These are phyloP conservation scores for Scrobipalpa costella DNA, from an alignment of 2,888 invertebrate genomes.

Conservation along the genomic window DNA sequence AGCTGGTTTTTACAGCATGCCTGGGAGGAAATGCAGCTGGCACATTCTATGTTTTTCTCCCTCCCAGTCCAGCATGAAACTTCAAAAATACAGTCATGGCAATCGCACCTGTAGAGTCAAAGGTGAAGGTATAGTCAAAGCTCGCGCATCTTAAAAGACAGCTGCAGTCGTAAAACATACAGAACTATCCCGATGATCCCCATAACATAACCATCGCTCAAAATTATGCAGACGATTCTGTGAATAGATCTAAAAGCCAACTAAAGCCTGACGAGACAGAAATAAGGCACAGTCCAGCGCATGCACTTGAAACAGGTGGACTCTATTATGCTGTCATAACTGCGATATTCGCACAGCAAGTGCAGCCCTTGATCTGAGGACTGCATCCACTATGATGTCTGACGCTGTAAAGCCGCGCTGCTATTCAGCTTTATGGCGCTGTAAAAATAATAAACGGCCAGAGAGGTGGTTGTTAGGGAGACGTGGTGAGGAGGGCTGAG, in stretches of 20 bases:
- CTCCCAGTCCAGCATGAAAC: too few species aligned
- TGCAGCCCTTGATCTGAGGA: neutral
- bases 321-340: neutral
- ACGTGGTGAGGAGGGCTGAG: neutral
- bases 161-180: neutral
- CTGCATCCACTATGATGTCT: neutral
- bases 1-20: too few species aligned
- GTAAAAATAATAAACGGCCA: neutral
- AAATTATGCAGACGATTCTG: neutral
- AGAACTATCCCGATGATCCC: neutral
- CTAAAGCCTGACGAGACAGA: neutral
- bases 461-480: neutral
- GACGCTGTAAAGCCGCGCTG: conserved; percentile 1
- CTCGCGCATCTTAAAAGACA: too few species aligned
- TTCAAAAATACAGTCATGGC: too few species aligned
- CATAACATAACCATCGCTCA: neutral
- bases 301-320: too few species aligned
- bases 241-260: neutral
- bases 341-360: neutral
- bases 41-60: too few species aligned
- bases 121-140: too few species aligned
- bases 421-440: conserved; percentile 5
- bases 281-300: neutral
- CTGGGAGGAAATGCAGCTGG: too few species aligned
- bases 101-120: too few species aligned